Evolutionary conservation across 2,888 invertebrate genomes (phyloP).

Genomic region (Vanessa cardui): DNA sequence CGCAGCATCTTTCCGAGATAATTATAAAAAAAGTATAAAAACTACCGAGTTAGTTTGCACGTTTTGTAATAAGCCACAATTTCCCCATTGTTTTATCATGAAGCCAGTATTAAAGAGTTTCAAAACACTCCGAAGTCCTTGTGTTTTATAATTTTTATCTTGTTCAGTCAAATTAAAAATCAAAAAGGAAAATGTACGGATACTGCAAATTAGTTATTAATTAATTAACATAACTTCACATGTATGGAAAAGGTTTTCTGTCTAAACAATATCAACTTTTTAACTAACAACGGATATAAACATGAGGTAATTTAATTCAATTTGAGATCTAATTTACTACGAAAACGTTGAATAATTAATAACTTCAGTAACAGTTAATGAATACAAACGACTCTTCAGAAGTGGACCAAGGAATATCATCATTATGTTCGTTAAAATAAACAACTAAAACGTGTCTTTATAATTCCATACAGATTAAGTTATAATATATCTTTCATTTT

Average conservation of each 20-base stretch:
- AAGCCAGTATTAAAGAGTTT: slow-evolving; percentile 7
- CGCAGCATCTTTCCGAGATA: slow-evolving; percentile 3
- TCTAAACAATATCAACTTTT: not conserved
- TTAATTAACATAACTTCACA: not conserved
- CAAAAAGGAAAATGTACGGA: not conserved
- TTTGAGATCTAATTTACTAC: slow-evolving; percentile 25
- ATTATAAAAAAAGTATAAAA: slow-evolving; percentile 3
- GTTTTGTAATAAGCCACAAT: slow-evolving; percentile 7
- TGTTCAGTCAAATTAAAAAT: not conserved
- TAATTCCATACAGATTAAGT: too few relatives aligned
- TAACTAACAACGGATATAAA: not conserved
- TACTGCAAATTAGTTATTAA: too few relatives aligned
- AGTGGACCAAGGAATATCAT: slow-evolving; percentile 18
- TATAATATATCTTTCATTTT: too few relatives aligned
- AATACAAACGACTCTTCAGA: slow-evolving; percentile 29
- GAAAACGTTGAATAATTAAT: slow-evolving; percentile 29
- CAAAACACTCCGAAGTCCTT: not conserved
- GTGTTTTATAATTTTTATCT: not conserved
- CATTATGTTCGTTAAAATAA: slow-evolving; percentile 13
- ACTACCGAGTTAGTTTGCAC: slow-evolving; percentile 5
- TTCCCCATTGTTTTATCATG: slow-evolving; percentile 5
- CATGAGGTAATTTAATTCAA: slow-evolving; percentile 20
- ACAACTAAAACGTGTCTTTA: not conserved
- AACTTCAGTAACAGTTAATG: slow-evolving; percentile 26
- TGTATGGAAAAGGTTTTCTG: not conserved